Conservation (phyloP, 2,113 vertebrate species). For the Rhizomys pruinosus region DNA sequence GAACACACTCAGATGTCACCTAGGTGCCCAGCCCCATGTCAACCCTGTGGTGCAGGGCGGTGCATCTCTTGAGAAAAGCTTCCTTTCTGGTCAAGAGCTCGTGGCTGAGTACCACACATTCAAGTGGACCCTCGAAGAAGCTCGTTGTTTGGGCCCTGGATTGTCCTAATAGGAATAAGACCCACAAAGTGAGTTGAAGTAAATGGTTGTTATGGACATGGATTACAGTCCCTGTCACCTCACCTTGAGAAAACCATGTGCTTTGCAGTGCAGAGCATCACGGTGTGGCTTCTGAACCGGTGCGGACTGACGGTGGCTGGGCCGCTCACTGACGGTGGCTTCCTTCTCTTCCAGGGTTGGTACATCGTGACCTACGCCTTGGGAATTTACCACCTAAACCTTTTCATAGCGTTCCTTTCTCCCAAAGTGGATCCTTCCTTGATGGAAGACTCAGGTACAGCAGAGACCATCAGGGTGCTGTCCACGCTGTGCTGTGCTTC, state of each 20-base stretch:
- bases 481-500: neutral
- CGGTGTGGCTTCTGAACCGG: neutral
- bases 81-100: neutral
- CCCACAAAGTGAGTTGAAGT: neutral
- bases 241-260: accelerated
- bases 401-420: constrained; percentile 92
- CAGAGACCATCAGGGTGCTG: accelerated
- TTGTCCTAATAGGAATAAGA: neutral
- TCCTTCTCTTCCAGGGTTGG: constrained; percentile 86
- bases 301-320: accelerated
- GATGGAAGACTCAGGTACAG: constrained; percentile 91
- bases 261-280: neutral
- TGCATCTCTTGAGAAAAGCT: neutral
- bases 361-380: constrained; percentile 92
- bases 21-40: accelerated
- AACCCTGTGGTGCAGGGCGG: neutral
- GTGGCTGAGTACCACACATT: accelerated
- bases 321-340: neutral
- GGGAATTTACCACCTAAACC: constrained; percentile 92
- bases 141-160: neutral
- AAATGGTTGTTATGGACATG: accelerated
- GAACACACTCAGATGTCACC: accelerated
- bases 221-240: accelerated
- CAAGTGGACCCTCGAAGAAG: neutral
- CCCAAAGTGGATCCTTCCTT: constrained; percentile 92